Evolutionary conservation across 1,140 invertebrate species (phyloP).

Genomic region (Teleopsis dalmanni): DNA sequence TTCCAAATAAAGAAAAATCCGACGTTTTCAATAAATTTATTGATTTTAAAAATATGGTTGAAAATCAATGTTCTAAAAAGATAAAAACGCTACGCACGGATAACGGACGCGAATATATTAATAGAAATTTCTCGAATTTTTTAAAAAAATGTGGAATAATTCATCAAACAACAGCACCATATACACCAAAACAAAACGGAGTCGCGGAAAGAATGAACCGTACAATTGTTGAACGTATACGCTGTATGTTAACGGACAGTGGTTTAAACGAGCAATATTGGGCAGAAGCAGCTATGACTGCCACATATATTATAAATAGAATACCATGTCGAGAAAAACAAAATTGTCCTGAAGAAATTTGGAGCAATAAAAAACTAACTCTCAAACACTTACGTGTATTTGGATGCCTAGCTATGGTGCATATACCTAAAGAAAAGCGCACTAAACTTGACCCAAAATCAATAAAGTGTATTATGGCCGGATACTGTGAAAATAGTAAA

Average conservation of each 20-base stretch:
- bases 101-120: background rate
- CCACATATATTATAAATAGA: conserved; percentile 5
- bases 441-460: conserved; percentile 22
- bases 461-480: too few relatives aligned
- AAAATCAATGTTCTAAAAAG: conserved; percentile 16
- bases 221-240: conserved; percentile 4
- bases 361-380: background rate
- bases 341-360: conserved; percentile 6
- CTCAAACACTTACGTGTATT: conserved; percentile 4
- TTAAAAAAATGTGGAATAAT: background rate
- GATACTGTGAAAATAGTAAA: too few relatives aligned
- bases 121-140: background rate
- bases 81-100: conserved; percentile 11
- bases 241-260: conserved; percentile 7
- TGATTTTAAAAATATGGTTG: conserved; percentile 23
- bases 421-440: conserved; percentile 18
- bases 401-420: conserved; percentile 9
- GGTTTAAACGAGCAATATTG: background rate
- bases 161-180: conserved; percentile 1
- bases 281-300: conserved; percentile 6
- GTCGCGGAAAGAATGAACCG: conserved; percentile 4
- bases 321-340: background rate
- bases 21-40: conserved; percentile 19
- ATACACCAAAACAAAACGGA: conserved; percentile 3
- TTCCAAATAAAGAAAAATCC: conserved; percentile 13